These are phyloP conservation scores for Hirtodrosophila trivittata DNA, from an alignment of 2,888 invertebrate species.

Conservation along the genomic window DNA sequence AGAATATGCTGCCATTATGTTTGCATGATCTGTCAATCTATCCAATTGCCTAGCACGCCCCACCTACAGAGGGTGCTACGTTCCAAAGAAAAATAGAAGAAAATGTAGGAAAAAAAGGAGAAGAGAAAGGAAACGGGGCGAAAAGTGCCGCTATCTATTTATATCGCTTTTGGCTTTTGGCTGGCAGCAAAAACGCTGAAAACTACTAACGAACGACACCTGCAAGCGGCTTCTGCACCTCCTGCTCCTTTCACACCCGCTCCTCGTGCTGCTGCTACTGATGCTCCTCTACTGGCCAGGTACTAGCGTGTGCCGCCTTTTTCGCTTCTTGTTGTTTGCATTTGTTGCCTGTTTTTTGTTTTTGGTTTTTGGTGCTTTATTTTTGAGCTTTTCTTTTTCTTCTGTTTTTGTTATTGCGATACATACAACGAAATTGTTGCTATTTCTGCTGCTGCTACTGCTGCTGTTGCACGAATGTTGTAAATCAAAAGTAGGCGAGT, in stretches of 20 bases:
- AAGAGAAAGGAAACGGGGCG: slow-evolving; percentile 39
- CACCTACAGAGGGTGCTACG: not conserved
- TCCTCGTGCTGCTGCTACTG: slow-evolving; percentile 12
- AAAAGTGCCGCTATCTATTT: slow-evolving; percentile 77
- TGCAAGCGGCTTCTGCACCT: slow-evolving; percentile 46
- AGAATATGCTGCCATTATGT: slow-evolving; percentile 75
- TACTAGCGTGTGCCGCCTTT: slow-evolving; percentile 51
- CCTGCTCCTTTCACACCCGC: slow-evolving; percentile 1
- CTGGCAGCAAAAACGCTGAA: slow-evolving; percentile 69
- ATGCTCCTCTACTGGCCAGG: slow-evolving; percentile 16
- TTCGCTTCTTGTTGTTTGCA: slow-evolving; percentile 60
- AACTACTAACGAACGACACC: slow-evolving; percentile 77
- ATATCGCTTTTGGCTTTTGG: slow-evolving; percentile 76
- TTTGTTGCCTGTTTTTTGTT: slow-evolving; percentile 45
- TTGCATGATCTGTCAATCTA: slow-evolving; percentile 78
- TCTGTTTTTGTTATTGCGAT: slow-evolving; percentile 47
- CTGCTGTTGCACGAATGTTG: slow-evolving; percentile 74
- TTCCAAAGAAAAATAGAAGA: slow-evolving; percentile 1
- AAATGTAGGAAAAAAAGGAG: slow-evolving; percentile 25
- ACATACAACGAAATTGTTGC: slow-evolving; percentile 57
- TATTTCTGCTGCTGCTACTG: slow-evolving; percentile 63
- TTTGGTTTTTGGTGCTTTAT: too few species aligned
- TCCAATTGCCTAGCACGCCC: slow-evolving; percentile 54
- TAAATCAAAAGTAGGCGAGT: slow-evolving; percentile 80
- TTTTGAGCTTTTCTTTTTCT: too few species aligned